phyloP scores from a whole-genome alignment of 53 echinoderm and acorn worm species.

The Echinometra lucunter region DNA sequence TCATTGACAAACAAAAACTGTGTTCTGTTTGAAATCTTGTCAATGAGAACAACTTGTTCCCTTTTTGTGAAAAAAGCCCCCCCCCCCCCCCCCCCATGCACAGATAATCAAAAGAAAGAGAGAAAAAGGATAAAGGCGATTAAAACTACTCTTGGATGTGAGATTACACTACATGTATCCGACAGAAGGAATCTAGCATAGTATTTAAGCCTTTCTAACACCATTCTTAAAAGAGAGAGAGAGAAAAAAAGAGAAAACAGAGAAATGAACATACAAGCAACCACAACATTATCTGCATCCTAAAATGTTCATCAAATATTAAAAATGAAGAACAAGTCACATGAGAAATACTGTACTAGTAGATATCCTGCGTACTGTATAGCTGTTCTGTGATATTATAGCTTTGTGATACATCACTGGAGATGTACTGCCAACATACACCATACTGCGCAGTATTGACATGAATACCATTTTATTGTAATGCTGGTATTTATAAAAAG shows the following conservation, averaged over 20 bases:
- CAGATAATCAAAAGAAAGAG: background rate
- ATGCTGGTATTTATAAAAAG: background rate
- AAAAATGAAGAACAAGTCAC: background rate
- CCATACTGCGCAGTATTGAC: background rate
- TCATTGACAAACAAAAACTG: background rate
- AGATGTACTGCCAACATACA: background rate
- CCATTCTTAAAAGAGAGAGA: background rate
- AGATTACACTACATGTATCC: background rate
- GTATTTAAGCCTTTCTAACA: background rate
- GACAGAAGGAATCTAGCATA: background rate
- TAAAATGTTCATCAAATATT: background rate
- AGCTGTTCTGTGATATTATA: no score
- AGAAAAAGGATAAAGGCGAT: background rate
- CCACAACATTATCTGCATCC: background rate
- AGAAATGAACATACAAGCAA: background rate
- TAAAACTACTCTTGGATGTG: background rate
- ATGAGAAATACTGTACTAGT: no score
- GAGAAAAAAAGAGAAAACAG: background rate
- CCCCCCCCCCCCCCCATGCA: background rate
- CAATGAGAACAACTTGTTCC: background rate
- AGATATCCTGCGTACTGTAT: no score
- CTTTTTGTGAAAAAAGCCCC: background rate
- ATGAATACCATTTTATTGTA: background rate
- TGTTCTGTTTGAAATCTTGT: background rate
- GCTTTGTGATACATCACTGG: background rate